Base-by-base conservation (phyloP, 1,140 invertebrate genomes). In the Platyscapa corneri region DNA sequence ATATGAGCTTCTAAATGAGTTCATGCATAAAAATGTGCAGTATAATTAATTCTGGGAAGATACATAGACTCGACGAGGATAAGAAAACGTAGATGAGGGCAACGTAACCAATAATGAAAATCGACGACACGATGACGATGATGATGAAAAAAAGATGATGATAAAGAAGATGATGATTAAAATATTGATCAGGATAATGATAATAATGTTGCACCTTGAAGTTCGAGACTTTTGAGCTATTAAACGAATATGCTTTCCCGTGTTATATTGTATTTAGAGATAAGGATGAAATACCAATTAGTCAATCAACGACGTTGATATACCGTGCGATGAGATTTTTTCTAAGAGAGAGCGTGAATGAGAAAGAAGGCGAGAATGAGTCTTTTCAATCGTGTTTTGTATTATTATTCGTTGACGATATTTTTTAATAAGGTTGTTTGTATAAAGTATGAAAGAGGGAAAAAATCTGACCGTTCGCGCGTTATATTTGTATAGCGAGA, bases 181-280 rank as follows among this genome's bases (percentile, higher is more conserved):
- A 23, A 27, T 27, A 60, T 27, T n/a, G 70, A 74, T 42, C 14
- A 23, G 5, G 37, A 20, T 72, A 1, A 67, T 72, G 18, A 27
- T 32, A 27, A 72, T 27, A 18, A 42, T 39, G 39, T 10, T 74
- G 34, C 37, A 42, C 70, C 23, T 74, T 23, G 7, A 42, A 16
- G 37, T 5, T 74, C 23, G 23, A 74, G 37, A 74, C 37, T 42
- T 42, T 39, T 8, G 42, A 42, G 42, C 12, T 42, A 27, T 74
- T 74, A 27, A 42, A 42, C 86, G 89, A 88, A 88, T 84, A 91
- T 89, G 89, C 87, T 91, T 90, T 90, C 88, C 89, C 88, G 86
- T 89, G 89, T 83, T 85, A 85, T 74, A 64, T 60, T 74, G 82
- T 83, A 83, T 87, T 85, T 85, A 86, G 32, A 86, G 32, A 46